These are phyloP conservation scores for Notolabrus celidotus DNA, from an alignment of 2,797 vertebrate genomes.

Conservation along the genomic window DNA sequence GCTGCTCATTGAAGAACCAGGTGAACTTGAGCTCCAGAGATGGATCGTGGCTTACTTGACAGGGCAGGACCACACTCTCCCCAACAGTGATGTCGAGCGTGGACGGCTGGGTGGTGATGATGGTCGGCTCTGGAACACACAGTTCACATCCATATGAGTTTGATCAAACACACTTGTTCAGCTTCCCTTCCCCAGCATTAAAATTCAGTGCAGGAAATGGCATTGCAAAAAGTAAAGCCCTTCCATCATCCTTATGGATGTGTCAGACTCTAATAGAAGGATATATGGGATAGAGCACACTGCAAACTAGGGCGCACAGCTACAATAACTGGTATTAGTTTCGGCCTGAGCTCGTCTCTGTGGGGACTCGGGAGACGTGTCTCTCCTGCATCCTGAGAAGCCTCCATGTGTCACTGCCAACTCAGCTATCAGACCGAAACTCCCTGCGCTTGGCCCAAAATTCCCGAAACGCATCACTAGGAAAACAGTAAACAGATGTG, in stretches of 20 bases:
- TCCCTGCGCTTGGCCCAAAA: constrained; percentile 28
- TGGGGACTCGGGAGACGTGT: constrained; percentile 52
- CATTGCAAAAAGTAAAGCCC: constrained; percentile 55
- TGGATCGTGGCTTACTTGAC: constrained; percentile 95
- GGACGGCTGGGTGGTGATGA: constrained; percentile 90
- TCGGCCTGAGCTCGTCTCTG: constrained; percentile 58
- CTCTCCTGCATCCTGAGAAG: constrained; percentile 59
- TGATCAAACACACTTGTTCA: constrained; percentile 36
- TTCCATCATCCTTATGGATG: constrained; percentile 78
- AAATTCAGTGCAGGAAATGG: constrained; percentile 55
- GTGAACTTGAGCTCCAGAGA: constrained; percentile 94
- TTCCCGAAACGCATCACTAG: constrained; percentile 59
- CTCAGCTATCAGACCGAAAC: constrained; percentile 59
- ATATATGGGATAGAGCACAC: constrained; percentile 65
- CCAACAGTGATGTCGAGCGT: constrained; percentile 96
- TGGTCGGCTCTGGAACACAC: constrained; percentile 89
- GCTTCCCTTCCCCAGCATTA: constrained; percentile 41
- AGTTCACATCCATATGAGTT: constrained; percentile 34
- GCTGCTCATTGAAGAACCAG: constrained; percentile 96
- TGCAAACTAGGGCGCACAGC: constrained; percentile 61
- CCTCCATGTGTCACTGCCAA: constrained; percentile 71
- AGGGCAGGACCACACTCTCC: constrained; percentile 95
- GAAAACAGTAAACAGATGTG: constrained; percentile 62
- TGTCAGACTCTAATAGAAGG: constrained; percentile 75
- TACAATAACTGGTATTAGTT: constrained; percentile 76